A percentile compares a stretch with the other conserved stretches of the same genome.
Evolutionary conservation across 2,888 invertebrate genomes (phyloP).

Genomic region (Hololepta plana): DNA sequence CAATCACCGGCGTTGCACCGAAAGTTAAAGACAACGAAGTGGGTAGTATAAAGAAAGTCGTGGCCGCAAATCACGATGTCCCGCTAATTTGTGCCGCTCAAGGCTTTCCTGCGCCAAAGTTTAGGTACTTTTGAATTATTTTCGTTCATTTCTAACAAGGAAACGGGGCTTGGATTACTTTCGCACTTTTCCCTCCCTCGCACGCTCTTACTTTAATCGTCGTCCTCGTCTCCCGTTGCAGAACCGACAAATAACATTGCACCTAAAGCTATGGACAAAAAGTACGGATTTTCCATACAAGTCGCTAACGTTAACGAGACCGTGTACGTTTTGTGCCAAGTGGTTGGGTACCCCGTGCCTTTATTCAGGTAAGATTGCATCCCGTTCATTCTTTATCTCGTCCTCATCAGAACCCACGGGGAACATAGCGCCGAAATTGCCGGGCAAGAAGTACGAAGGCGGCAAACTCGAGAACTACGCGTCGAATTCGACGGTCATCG

Average conservation of each 20-base stretch:
- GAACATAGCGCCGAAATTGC: slow-evolving; percentile 40
- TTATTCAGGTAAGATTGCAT: slow-evolving; percentile 44
- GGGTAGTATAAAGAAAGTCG: slow-evolving; percentile 26
- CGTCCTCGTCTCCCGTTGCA: slow-evolving; percentile 25
- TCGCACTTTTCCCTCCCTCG: slow-evolving; percentile 1
- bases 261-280: slow-evolving; percentile 31
- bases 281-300: slow-evolving; percentile 25
- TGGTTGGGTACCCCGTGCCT: slow-evolving; percentile 51
- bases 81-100: slow-evolving; percentile 31
- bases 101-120: slow-evolving; percentile 40
- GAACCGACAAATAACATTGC: slow-evolving; percentile 48
- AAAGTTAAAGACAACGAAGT: slow-evolving; percentile 29
- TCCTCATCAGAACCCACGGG: slow-evolving; percentile 35
- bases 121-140: slow-evolving; percentile 34
- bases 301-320: slow-evolving; percentile 17
- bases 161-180: slow-evolving; percentile 7
- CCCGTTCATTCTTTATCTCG: slow-evolving; percentile 3
- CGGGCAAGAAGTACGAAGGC: slow-evolving; percentile 32
- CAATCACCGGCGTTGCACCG: slow-evolving; percentile 28
- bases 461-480: slow-evolving; percentile 39
- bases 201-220: slow-evolving; percentile 4
- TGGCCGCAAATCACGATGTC: slow-evolving; percentile 17
- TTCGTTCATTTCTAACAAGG: slow-evolving; percentile 1
- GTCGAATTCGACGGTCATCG: slow-evolving; percentile 32
- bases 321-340: slow-evolving; percentile 47